A percentile compares a stretch with the other conserved stretches of the same genome.
Evolutionary conservation across 64 coral and sea anemone genomes (phyloP).

Genomic region (Pocillopora verrucosa): DNA sequence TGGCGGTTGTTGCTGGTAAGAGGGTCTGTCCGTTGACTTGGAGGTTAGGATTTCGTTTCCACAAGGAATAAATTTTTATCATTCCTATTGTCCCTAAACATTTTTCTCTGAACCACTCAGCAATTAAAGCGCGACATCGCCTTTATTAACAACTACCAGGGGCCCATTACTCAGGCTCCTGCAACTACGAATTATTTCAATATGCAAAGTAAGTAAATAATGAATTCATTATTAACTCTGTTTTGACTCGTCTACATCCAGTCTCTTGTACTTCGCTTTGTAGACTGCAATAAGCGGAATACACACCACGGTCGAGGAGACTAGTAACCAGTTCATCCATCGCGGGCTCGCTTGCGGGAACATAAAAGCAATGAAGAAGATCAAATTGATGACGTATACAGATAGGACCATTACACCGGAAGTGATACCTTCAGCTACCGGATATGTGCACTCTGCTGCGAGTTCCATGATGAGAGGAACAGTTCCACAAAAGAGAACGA

Average conservation of each 20-base stretch:
- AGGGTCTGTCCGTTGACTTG: no score
- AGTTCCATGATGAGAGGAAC: conserved; percentile 86
- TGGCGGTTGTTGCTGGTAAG: no score
- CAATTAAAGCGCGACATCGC: neutral
- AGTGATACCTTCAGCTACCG: conserved; percentile 92
- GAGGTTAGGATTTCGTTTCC: no score
- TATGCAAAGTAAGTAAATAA: no score
- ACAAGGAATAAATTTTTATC: no score
- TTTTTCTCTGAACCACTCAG: neutral
- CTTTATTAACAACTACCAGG: neutral
- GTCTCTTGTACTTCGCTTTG: conserved; percentile 60
- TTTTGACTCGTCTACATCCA: conserved; percentile 75
- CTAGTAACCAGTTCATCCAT: conserved; percentile 94
- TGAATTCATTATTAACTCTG: conserved; percentile 2
- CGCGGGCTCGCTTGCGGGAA: conserved; percentile 88
- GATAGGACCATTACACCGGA: conserved; percentile 82
- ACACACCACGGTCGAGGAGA: conserved; percentile 70
- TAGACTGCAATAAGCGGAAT: conserved; percentile 69
- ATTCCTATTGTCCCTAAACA: no score
- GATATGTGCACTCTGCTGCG: conserved; percentile 81
- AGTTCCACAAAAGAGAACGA: conserved; percentile 73
- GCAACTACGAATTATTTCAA: no score
- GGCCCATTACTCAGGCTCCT: no score
- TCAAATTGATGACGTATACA: conserved; percentile 78
- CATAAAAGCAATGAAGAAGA: conserved; percentile 89